Conservation (phyloP, 2,888 invertebrate species). For the Eristalis arbustorum region DNA sequence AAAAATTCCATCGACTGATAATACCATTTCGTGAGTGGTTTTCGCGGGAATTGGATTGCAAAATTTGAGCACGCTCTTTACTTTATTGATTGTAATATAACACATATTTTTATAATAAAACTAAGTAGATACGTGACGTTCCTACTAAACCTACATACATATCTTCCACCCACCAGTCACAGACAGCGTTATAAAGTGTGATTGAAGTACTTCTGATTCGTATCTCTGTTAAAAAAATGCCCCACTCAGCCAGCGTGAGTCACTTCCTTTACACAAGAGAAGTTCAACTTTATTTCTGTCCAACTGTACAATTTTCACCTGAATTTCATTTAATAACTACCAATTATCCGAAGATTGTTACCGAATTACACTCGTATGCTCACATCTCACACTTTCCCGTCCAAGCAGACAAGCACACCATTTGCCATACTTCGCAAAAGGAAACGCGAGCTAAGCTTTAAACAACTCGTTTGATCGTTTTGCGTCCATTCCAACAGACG, state of each 20-base stretch:
- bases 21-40: background rate
- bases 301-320: background rate
- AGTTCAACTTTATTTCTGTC: background rate
- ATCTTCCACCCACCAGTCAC: background rate
- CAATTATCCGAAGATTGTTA: constrained; percentile 22
- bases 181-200: background rate
- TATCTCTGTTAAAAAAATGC: background rate
- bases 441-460: background rate
- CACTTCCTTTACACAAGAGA: background rate
- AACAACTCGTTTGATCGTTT: background rate
- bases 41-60: background rate
- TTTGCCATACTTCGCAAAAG: background rate
- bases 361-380: constrained; percentile 16
- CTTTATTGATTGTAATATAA: too few relatives aligned
- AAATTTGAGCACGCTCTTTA: too few relatives aligned
- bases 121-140: too few relatives aligned
- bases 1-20: background rate
- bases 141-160: too few relatives aligned
- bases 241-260: background rate
- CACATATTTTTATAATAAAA: too few relatives aligned
- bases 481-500: background rate
- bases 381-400: background rate
- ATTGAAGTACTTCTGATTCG: background rate
- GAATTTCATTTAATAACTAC: background rate
- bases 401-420: background rate